phyloP scores from a whole-genome alignment of 30 jellyfish, hydroid and myxozoan genomes.

The Haliclystus octoradiatus region DNA sequence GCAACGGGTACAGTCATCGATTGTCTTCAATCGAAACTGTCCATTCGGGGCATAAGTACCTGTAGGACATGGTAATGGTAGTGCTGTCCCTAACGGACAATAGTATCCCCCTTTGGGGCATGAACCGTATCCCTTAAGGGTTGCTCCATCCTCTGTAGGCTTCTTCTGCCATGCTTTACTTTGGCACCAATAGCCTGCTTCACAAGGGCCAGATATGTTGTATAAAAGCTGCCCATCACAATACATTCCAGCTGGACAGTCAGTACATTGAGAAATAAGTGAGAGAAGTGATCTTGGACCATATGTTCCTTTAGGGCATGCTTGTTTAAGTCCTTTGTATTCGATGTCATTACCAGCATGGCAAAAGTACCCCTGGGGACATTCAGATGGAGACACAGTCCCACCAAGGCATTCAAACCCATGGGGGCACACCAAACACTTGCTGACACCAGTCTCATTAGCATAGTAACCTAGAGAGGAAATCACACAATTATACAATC shows the following conservation, averaged over 20 bases:
- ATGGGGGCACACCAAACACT: constrained; percentile 85
- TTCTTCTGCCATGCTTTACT: constrained; percentile 27
- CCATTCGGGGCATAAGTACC: constrained; percentile 81
- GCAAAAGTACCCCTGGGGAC: constrained; percentile 92
- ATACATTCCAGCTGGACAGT: constrained; percentile 75
- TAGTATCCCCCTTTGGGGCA: constrained; percentile 95
- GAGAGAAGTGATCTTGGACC: constrained; percentile 64
- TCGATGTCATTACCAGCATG: constrained; percentile 61
- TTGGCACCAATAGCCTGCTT: constrained; percentile 88
- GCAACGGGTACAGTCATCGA: constrained; percentile 71
- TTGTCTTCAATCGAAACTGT: constrained; percentile 33
- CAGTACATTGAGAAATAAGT: constrained; percentile 42
- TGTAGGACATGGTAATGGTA: constrained; percentile 90
- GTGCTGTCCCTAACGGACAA: constrained; percentile 74
- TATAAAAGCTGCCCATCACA: constrained; percentile 46
- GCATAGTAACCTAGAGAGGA: constrained; percentile 38
- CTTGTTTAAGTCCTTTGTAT: constrained; percentile 37
- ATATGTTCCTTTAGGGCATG: constrained; percentile 84
- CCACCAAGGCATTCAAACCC: constrained; percentile 74
- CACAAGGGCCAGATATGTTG: constrained; percentile 82
- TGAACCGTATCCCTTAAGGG: constrained; percentile 52
- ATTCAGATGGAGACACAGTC: constrained; percentile 60
- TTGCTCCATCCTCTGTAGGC: constrained; percentile 55
- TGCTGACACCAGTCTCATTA: constrained; percentile 61
- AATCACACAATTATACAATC: background rate